Evolutionary conservation across 2,113 vertebrate genomes (phyloP).

Genomic region (Natator depressus): DNA sequence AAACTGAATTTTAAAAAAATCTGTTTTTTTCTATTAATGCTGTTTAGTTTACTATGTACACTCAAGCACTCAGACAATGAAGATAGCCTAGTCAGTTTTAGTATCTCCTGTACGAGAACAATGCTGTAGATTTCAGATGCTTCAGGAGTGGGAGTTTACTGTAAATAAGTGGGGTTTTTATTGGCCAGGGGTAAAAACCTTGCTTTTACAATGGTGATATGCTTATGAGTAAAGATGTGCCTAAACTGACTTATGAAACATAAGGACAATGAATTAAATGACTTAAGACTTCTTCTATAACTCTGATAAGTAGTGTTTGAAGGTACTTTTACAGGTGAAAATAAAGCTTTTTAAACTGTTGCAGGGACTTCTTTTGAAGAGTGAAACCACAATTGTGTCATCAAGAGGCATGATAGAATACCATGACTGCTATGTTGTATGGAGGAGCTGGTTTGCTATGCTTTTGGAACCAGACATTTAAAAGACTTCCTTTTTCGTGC

Average conservation of each 20-base stretch:
- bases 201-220: neutral
- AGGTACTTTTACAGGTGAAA: too few relatives aligned
- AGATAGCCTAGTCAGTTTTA: neutral
- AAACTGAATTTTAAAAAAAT: neutral
- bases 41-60: neutral
- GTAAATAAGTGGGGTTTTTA: neutral
- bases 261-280: neutral
- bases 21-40: neutral
- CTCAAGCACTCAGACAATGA: neutral
- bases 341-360: too few relatives aligned
- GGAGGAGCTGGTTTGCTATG: neutral
- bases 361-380: too few relatives aligned
- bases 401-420: too few relatives aligned
- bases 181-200: accelerated
- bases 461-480: neutral
- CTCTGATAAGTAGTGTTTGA: too few relatives aligned
- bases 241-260: neutral
- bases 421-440: accelerated
- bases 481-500: neutral
- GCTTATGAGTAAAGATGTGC: neutral
- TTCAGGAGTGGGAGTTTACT: neutral
- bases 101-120: neutral
- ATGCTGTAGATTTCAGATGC: neutral
- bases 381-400: too few relatives aligned
- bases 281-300: neutral